Conservation (phyloP, 2,888 invertebrate species). For the Nasonia oneida region DNA sequence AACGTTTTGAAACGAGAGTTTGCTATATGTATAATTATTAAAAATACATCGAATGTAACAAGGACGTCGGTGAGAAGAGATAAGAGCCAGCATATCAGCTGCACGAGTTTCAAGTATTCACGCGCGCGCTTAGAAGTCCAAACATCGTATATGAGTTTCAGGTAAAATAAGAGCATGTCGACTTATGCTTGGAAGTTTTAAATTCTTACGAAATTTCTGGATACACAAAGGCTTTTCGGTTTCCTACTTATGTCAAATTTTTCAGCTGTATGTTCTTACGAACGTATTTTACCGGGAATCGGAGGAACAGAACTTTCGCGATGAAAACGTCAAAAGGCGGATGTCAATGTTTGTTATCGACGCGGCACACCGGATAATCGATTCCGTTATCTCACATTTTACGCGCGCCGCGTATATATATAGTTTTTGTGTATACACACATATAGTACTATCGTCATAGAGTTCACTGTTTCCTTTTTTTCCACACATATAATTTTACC, state of each 20-base stretch:
- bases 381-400: neutral
- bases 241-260: neutral
- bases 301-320: slow-evolving; percentile 1
- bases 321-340: neutral
- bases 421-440: neutral
- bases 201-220: neutral
- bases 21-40: no score
- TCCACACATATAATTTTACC: neutral
- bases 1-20: no score
- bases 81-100: neutral
- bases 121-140: neutral
- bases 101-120: neutral
- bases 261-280: neutral
- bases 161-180: neutral
- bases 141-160: neutral
- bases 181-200: neutral
- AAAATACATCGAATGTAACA: neutral
- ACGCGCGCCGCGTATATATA: no score
- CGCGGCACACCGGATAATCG: neutral
- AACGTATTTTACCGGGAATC: no score
- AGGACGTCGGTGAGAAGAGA: neutral
- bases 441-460: neutral
- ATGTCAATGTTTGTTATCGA: neutral
- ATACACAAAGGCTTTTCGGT: neutral
- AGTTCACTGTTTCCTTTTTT: neutral